Evolutionary conservation across 2,888 invertebrate genomes (phyloP).

Genomic region (Chouioia cunea): DNA sequence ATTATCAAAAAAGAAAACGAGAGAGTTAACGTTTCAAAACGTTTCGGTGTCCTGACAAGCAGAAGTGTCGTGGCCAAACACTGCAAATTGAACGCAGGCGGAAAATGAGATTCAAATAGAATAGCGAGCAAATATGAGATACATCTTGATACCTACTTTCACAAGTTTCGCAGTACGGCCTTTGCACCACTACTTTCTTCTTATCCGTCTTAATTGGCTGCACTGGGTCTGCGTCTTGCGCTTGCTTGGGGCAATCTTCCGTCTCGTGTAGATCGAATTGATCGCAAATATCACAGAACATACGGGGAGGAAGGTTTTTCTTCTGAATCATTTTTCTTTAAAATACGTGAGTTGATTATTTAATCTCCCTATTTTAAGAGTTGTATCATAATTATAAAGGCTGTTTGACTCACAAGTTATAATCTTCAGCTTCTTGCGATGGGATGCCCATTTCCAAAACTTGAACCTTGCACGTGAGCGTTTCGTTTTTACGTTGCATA

Average conservation of each 20-base stretch:
- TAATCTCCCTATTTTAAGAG: conserved; percentile 1
- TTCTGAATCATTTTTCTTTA: conserved; percentile 62
- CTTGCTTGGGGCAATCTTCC: conserved; percentile 94
- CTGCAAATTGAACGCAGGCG: conserved; percentile 72
- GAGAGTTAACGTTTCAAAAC: conserved; percentile 71
- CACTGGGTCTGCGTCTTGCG: conserved; percentile 72
- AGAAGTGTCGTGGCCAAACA: conserved; percentile 89
- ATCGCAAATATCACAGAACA: conserved; percentile 98
- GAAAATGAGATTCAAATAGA: conserved; percentile 22
- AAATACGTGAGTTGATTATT: conserved; percentile 14
- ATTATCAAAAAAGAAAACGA: conserved; percentile 24
- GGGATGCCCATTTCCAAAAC: conserved; percentile 79
- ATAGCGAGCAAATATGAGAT: conserved; percentile 16
- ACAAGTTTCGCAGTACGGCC: conserved; percentile 93
- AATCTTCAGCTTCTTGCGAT: conserved; percentile 68
- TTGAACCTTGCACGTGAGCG: conserved; percentile 82
- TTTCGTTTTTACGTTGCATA: conserved; percentile 93
- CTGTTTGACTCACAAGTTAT: conserved; percentile 68
- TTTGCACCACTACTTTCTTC: conserved; percentile 64
- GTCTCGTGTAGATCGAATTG: conserved; percentile 97
- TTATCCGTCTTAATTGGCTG: conserved; percentile 56
- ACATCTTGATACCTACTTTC: conserved; percentile 76
- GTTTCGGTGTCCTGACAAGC: conserved; percentile 90
- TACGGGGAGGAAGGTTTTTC: conserved; percentile 78
- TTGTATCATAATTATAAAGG: conserved; percentile 15